Evolutionary conservation across 2,113 vertebrate species (phyloP).

Genomic region (Nannospalax galili): DNA sequence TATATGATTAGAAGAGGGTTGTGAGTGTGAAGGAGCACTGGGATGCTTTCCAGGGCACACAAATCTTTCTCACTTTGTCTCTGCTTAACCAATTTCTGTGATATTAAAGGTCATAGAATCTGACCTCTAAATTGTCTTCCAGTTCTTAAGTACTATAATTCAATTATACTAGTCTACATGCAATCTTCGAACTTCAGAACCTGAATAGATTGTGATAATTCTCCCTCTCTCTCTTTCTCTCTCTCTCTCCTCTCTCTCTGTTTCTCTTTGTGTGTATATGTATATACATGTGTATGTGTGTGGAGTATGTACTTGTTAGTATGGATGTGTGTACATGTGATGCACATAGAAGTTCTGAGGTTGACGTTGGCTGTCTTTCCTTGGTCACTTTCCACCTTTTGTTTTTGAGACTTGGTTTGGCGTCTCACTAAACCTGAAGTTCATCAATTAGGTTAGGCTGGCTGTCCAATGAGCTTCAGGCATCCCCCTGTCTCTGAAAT

Average conservation of each 20-base stretch:
- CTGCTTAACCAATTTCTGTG: background rate
- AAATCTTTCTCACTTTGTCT: conserved; percentile 27
- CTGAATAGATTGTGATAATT: background rate
- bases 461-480: background rate
- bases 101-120: background rate
- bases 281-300: too few relatives aligned
- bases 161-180: background rate
- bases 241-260: too few relatives aligned
- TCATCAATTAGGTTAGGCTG: background rate
- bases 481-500: background rate
- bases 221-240: too few relatives aligned
- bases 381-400: background rate
- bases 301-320: too few relatives aligned
- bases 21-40: background rate
- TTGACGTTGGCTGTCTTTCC: background rate
- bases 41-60: background rate
- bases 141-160: conserved; percentile 22
- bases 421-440: background rate
- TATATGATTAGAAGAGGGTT: background rate
- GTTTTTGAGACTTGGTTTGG: background rate
- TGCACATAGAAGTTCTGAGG: background rate
- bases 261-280: too few relatives aligned
- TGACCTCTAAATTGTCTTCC: conserved; percentile 22
- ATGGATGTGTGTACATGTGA: too few relatives aligned
- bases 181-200: background rate